Base-by-base conservation (phyloP, 2,113 vertebrate genomes). In the Vimba vimba region DNA sequence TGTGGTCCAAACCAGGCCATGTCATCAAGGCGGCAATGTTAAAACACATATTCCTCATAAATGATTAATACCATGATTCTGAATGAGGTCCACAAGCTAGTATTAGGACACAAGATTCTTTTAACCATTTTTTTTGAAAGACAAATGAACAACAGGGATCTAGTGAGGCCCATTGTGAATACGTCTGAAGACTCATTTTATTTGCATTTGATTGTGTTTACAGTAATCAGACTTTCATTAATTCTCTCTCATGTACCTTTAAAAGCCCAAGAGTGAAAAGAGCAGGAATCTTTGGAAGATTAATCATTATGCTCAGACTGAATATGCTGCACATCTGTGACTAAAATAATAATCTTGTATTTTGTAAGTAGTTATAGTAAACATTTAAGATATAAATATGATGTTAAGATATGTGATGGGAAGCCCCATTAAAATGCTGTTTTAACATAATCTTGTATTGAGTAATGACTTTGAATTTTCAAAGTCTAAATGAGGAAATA, bases 171-270 rank as follows among this genome's bases (percentile, higher is more conserved):
- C 21, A 59, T 50, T 73, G 50, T 59, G 52, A 75, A 45, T 47
- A 80, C 15, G 6, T 71, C 57, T 77, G 8, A 78, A 43, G 64
- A 55, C 62, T 13, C 50, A 43, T 62, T 10, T 66, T 43, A 43
- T 85, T 64, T 80, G 55, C 66, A 57, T 82, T 76, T 59, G 45
- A 36, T 57, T 45, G 76, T 27, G 82, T 84, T 88, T 59, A 69
- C 47, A 81, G 79, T 88, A 21, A 84, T 84, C 68, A 80, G 39
- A 36, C 59, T 79, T 86, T 86, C 64, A 86, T 84, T 59, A 45
- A 84, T 84, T 88, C 85, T 81, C 50, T 88, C 59, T 84, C 52
- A 86, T 81, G 85, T 86, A 68, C 15, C n/a, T 52, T 74, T 43
- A 59, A 27, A 75, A 36, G 80, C 47, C 52, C 64, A 64, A 52